Evolutionary conservation across 2,888 invertebrate genomes (phyloP).

Genomic region (Acholoe squamosa): DNA sequence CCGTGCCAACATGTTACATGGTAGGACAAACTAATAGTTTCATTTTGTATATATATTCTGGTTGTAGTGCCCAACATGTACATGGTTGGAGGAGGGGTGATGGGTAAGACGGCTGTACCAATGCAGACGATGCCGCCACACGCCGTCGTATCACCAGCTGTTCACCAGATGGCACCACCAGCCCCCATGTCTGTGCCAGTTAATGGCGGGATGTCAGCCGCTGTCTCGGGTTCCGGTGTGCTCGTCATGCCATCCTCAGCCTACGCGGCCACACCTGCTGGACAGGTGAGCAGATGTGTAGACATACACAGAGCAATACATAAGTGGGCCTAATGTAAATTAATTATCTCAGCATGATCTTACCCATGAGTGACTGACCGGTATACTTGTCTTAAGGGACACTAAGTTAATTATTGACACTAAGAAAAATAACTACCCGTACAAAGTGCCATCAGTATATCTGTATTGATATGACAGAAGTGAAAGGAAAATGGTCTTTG

Average conservation of each 20-base stretch:
- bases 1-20: too few species aligned
- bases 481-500: too few species aligned
- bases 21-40: too few species aligned
- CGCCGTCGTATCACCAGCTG: background rate
- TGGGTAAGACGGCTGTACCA: slow-evolving; percentile 47
- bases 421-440: too few species aligned
- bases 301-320: too few species aligned
- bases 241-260: slow-evolving; percentile 40
- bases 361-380: too few species aligned
- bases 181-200: slow-evolving; percentile 42
- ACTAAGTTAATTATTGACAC: too few species aligned
- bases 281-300: slow-evolving; percentile 24
- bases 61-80: slow-evolving; percentile 9
- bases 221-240: slow-evolving; percentile 10
- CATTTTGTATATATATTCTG: background rate
- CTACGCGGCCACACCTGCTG: slow-evolving; percentile 32
- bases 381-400: too few species aligned
- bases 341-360: too few species aligned
- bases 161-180: slow-evolving; percentile 50
- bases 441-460: too few species aligned
- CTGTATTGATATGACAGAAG: too few species aligned
- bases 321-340: too few species aligned
- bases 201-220: background rate
- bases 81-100: slow-evolving; percentile 42
- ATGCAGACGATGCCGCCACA: slow-evolving; percentile 30